A percentile compares a stretch with the other conserved stretches of the same genome.
Conservation (phyloP, 23 tunicate species). For the Styela clava region DNA sequence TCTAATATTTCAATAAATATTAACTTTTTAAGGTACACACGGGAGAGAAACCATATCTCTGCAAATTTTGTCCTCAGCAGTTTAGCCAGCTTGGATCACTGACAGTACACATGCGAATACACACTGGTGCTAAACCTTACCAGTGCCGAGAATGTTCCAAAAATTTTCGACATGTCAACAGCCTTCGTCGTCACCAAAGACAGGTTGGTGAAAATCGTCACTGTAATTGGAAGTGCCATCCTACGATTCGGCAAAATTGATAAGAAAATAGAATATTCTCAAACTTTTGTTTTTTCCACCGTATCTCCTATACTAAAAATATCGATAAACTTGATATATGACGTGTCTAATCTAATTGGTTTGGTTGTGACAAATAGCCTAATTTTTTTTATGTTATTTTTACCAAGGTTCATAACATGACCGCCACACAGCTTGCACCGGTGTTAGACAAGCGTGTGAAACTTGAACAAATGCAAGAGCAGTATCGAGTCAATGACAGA, state of each 20-base stretch:
- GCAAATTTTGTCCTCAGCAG: constrained; percentile 54
- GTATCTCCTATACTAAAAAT: too few relatives aligned
- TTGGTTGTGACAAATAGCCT: too few relatives aligned
- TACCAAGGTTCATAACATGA: constrained; percentile 28
- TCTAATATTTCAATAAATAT: too few relatives aligned
- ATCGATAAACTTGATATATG: too few relatives aligned
- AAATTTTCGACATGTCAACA: constrained; percentile 81
- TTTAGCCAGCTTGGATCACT: constrained; percentile 86
- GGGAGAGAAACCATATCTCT: constrained; percentile 77
- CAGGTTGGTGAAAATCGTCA: too few relatives aligned
- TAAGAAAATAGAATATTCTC: too few relatives aligned
- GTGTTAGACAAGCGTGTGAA: constrained; percentile 43
- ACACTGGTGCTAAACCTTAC: constrained; percentile 92
- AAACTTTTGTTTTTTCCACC: too few relatives aligned
- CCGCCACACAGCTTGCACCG: constrained; percentile 40
- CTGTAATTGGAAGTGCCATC: too few relatives aligned
- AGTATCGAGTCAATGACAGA: background rate
- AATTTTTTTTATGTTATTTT: too few relatives aligned
- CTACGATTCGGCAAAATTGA: too few relatives aligned
- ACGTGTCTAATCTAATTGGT: too few relatives aligned
- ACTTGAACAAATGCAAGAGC: constrained; percentile 4
- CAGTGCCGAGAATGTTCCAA: constrained; percentile 57
- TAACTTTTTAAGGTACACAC: constrained; percentile 75
- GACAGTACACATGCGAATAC: constrained; percentile 82
- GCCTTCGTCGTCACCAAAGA: constrained; percentile 79